These are phyloP conservation scores for Lydus trimaculatus DNA, from an alignment of 2,888 invertebrate species.

Conservation along the genomic window DNA sequence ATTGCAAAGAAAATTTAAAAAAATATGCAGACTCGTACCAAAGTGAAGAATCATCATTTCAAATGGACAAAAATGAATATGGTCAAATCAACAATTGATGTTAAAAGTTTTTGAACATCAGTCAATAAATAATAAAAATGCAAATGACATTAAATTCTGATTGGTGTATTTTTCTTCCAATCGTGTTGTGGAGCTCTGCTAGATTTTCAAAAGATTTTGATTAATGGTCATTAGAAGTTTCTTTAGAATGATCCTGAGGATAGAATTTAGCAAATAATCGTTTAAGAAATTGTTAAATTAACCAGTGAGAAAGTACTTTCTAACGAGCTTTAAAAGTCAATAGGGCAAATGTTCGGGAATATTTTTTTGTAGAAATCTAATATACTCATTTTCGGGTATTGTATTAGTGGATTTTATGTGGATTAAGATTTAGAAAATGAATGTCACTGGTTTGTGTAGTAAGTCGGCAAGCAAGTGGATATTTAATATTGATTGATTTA, in stretches of 20 bases:
- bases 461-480: constrained; percentile 30
- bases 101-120: no score
- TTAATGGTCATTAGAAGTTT: background rate
- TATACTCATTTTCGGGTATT: background rate
- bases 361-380: background rate
- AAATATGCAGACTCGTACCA: no score
- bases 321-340: background rate
- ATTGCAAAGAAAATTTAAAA: no score
- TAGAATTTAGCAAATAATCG: background rate
- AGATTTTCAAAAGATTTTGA: background rate
- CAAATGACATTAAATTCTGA: background rate
- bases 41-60: no score
- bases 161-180: background rate
- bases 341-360: background rate
- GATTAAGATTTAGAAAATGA: constrained; percentile 11
- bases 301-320: background rate
- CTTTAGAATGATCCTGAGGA: background rate
- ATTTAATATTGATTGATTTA: constrained; percentile 41
- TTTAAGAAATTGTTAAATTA: background rate
- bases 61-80: no score
- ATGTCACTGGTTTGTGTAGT: constrained; percentile 19
- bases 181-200: background rate
- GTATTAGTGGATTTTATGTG: background rate
- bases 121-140: no score
- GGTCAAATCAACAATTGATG: no score